These are phyloP conservation scores for Drosophila quinaria DNA, from an alignment of 2,888 invertebrate genomes.

Conservation along the genomic window DNA sequence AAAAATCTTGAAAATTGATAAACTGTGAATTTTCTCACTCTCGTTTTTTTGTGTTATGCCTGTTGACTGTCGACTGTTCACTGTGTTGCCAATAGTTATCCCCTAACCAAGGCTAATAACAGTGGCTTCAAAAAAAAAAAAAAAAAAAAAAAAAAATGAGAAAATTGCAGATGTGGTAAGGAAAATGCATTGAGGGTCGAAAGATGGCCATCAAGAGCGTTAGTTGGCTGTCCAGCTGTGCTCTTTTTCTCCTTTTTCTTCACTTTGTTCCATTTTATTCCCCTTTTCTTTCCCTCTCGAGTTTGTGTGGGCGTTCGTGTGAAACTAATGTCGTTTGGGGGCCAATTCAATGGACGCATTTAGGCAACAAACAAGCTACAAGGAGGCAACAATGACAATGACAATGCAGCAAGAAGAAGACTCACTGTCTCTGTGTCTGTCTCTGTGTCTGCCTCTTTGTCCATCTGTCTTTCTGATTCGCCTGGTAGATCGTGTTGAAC, in stretches of 20 bases:
- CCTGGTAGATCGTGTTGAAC: constrained; percentile 80
- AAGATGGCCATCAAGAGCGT: constrained; percentile 72
- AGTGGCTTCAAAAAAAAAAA: background rate
- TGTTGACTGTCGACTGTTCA: constrained; percentile 29
- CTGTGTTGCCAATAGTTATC: constrained; percentile 1
- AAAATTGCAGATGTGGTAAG: background rate
- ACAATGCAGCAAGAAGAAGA: constrained; percentile 31
- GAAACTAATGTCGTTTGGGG: constrained; percentile 69
- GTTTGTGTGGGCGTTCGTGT: constrained; percentile 75
- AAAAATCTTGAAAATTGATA: constrained; percentile 81
- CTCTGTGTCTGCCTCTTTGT: constrained; percentile 29
- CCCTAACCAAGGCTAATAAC: constrained; percentile 61
- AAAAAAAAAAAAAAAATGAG: no score
- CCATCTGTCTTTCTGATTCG: constrained; percentile 62
- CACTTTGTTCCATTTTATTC: background rate
- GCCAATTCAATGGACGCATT: constrained; percentile 52
- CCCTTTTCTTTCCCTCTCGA: background rate
- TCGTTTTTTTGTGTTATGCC: constrained; percentile 52
- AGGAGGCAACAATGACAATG: constrained; percentile 49
- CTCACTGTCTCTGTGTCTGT: constrained; percentile 33
- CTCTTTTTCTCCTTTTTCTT: background rate
- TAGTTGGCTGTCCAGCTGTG: constrained; percentile 16
- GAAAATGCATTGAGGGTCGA: constrained; percentile 56
- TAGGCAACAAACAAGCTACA: constrained; percentile 51
- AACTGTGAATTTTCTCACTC: constrained; percentile 83